Evolutionary conservation across 1,140 invertebrate genomes (phyloP), one percentile per base, ranked within the genome.

Genomic region (Drosophila asahinai): DNA sequence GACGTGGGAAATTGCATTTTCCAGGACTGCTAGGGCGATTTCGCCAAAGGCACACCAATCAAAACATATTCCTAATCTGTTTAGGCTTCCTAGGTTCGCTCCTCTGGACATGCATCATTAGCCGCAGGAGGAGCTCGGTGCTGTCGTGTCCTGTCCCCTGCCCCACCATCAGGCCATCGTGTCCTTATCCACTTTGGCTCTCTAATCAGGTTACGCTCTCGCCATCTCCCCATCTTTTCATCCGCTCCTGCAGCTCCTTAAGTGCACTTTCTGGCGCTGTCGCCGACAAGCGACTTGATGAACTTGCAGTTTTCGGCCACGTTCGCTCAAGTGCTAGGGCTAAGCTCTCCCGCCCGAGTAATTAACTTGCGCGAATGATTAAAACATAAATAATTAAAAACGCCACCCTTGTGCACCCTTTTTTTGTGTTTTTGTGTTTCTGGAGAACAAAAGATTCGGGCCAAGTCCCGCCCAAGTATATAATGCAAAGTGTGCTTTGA

Each of bases 351-450:
- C 45, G 15, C 22, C 47, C 36, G 14, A 15, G 63, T 70, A 86
- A 84, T 86, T 81, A 86, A 84, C 68, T 81, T 79, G 66, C 54
- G 63, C 22, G 52, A 86, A 63, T 79, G 70, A 86, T 86, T 86
- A 86, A 82, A 86, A 79, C 38, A 64, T 86, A 68, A 86, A 86
- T 82, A 82, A 86, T 86, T 86, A 86, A 86, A 57, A 61, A 15
- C 25, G 51, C 54, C 43, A 65, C 19, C 47, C 63, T 15, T n/a
- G 33, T n/a, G 14, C 61, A 68, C 63, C 63, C 49, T 36, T 71
- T 67, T 67, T 65, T 33, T 40, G 30, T 59, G 14, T 49, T 38
- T 38, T 36, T 38, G 22, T 47, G 40, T 30, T 49, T 8, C 5
- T 25, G 36, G 5, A 30, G 48, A 73, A 73, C 38, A 73, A 74